A percentile compares a stretch with the other conserved stretches of the same genome.
These are phyloP conservation scores for Pantherophis vulpinus DNA, from an alignment of 2,797 vertebrate species.

Conservation along the genomic window DNA sequence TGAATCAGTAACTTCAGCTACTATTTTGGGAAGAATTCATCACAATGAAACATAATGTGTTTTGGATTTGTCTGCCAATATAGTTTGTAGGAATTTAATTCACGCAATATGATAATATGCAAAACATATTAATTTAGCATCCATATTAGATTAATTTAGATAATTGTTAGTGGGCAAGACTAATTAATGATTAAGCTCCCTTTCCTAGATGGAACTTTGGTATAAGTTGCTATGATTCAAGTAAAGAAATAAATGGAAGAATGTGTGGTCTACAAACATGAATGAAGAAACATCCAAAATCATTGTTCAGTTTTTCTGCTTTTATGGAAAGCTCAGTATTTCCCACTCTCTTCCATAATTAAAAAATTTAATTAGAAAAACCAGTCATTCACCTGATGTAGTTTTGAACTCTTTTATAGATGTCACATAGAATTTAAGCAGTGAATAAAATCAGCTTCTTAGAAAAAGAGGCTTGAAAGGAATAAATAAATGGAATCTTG, in stretches of 20 bases:
- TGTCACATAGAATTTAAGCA: background rate
- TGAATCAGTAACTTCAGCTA: background rate
- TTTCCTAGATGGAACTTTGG: background rate
- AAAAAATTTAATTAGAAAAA: background rate
- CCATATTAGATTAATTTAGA: background rate
- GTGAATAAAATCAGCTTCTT: background rate
- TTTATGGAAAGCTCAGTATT: background rate
- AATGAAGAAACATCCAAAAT: background rate
- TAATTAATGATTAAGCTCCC: background rate
- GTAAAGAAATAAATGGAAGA: background rate
- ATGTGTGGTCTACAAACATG: background rate
- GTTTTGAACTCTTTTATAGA: background rate
- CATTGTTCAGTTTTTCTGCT: background rate
- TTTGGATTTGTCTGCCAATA: background rate
- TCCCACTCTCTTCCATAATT: background rate
- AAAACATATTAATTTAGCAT: background rate
- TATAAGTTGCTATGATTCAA: background rate
- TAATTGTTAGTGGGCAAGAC: background rate
- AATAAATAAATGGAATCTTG: background rate
- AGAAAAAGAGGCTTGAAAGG: background rate
- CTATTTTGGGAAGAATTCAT: background rate
- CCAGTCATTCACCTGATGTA: background rate
- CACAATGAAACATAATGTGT: background rate
- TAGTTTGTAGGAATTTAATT: background rate
- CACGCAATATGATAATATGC: background rate